A percentile compares a stretch with the other conserved stretches of the same genome.
Evolutionary conservation across 2,797 vertebrate species (phyloP).

Genomic region (Paguma larvata): DNA sequence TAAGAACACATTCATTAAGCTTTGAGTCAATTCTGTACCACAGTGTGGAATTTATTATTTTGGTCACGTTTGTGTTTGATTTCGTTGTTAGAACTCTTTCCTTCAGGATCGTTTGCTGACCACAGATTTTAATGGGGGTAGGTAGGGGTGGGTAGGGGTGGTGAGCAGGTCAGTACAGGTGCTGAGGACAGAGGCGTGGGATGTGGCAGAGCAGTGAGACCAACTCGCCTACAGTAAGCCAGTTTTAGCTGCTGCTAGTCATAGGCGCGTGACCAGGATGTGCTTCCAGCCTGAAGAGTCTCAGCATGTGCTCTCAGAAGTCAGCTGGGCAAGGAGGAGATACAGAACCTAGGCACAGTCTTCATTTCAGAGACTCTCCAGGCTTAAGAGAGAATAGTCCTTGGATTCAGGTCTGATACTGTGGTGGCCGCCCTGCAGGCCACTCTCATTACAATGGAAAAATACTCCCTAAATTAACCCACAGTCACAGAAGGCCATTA

Average conservation of each 20-base stretch:
- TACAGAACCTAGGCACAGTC: neutral
- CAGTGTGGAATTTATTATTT: neutral
- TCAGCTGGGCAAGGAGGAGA: neutral
- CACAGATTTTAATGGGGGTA: neutral
- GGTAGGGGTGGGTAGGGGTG: fast-evolving
- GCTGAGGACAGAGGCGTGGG: neutral
- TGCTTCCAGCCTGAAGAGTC: neutral
- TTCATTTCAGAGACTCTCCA: neutral
- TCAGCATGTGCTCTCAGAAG: neutral
- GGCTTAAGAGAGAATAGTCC: neutral
- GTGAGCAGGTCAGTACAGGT: neutral
- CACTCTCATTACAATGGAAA: neutral
- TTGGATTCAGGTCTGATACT: neutral
- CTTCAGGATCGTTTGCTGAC: neutral
- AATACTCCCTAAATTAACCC: neutral
- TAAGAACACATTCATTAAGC: neutral
- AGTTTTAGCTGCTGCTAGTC: neutral
- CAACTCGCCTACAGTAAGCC: neutral
- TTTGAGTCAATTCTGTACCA: neutral
- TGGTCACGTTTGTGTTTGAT: neutral
- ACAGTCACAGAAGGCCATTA: neutral
- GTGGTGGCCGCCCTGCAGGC: neutral
- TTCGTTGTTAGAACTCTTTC: neutral
- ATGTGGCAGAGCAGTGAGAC: neutral
- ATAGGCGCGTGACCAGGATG: neutral